These are phyloP conservation scores for Arctocebus calabarensis DNA, from an alignment of 2,797 vertebrate genomes.

Conservation along the genomic window DNA sequence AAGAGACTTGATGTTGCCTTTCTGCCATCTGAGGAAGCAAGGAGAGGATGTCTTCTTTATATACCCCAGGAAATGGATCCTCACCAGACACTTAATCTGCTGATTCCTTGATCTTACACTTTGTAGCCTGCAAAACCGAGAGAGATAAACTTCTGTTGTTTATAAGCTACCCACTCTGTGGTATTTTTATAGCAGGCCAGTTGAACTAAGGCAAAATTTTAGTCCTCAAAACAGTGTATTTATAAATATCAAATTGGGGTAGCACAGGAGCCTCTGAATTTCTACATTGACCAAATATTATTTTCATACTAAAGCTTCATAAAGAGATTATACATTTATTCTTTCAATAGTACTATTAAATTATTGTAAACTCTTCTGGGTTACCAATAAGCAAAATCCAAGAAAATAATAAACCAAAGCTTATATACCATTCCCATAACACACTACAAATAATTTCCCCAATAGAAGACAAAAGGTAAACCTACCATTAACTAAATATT, in stretches of 20 bases:
- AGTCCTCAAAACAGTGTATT: background rate
- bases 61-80: background rate
- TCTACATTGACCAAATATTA: background rate
- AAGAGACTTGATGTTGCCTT: accelerated
- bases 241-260: background rate
- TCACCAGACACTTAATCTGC: too few species aligned
- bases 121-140: background rate
- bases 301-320: background rate
- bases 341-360: background rate
- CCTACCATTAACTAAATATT: background rate
- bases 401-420: background rate
- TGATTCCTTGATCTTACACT: background rate
- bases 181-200: background rate
- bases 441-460: background rate
- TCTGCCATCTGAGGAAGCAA: background rate
- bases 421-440: background rate
- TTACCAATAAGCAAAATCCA: background rate
- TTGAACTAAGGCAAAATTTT: background rate
- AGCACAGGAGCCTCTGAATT: background rate
- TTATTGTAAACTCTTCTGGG: background rate
- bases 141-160: background rate
- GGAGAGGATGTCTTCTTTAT: background rate
- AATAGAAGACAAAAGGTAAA: background rate
- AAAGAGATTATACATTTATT: background rate
- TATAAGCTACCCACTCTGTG: background rate